phyloP scores from a whole-genome alignment of 2,113 vertebrate species.

The Festucalex cinctus region DNA sequence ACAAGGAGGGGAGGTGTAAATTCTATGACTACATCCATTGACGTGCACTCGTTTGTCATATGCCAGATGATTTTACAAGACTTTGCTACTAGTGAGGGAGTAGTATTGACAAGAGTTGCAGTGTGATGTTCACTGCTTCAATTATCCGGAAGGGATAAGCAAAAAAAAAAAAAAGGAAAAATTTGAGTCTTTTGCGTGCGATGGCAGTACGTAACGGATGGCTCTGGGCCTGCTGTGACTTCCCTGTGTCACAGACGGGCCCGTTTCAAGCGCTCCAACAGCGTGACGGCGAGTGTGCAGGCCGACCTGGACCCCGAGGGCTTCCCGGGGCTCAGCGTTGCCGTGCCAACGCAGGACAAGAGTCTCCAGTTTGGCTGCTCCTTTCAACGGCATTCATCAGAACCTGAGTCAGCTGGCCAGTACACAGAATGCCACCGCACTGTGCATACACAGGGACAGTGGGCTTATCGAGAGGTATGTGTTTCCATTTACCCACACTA shows the following conservation, averaged over 20 bases:
- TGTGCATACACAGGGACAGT: constrained; percentile 96
- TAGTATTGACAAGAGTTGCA: constrained; percentile 18
- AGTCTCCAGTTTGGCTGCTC: constrained; percentile 93
- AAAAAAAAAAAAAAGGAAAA: neutral
- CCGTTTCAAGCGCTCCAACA: constrained; percentile 97
- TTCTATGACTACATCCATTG: constrained; percentile 28
- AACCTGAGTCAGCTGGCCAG: constrained; percentile 85
- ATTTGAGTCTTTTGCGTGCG: constrained; percentile 12
- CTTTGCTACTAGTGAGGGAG: constrained; percentile 19
- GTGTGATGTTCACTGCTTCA: constrained; percentile 1
- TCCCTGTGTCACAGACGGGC: constrained; percentile 76
- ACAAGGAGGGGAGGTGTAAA: constrained; percentile 38
- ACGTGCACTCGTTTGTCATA: constrained; percentile 60
- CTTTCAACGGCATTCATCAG: constrained; percentile 93
- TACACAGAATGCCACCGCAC: constrained; percentile 93
- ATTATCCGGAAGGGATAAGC: neutral
- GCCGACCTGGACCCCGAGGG: constrained; percentile 95
- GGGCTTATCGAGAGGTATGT: constrained; percentile 88
- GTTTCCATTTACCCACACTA: neutral
- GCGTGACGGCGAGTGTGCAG: constrained; percentile 94
- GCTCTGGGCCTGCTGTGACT: constrained; percentile 17
- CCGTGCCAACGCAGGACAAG: constrained; percentile 92
- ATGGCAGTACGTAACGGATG: constrained; percentile 23
- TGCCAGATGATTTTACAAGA: constrained; percentile 45
- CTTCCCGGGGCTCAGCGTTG: constrained; percentile 76